Conservation (phyloP, 2,888 invertebrate species). For the Allygus modestus region DNA sequence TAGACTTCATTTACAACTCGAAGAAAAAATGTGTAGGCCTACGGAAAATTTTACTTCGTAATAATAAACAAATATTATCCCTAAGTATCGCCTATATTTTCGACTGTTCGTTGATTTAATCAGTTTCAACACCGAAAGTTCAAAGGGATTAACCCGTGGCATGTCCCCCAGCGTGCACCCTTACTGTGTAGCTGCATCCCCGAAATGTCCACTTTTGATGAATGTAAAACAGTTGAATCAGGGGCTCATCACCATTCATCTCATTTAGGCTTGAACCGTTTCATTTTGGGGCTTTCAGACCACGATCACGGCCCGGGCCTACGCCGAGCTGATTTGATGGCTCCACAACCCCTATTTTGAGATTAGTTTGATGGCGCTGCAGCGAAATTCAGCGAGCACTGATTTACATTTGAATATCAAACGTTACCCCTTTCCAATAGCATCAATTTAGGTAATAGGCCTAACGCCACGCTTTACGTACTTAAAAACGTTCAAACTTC, state of each 20-base stretch:
- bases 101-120: no score
- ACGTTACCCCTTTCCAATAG: constrained; percentile 34
- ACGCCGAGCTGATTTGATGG: constrained; percentile 22
- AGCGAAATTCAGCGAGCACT: constrained; percentile 25
- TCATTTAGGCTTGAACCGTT: constrained; percentile 28
- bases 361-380: constrained; percentile 42
- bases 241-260: constrained; percentile 31
- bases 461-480: no score
- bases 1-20: no score
- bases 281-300: constrained; percentile 39
- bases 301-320: not conserved
- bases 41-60: no score
- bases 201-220: not conserved
- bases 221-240: not conserved
- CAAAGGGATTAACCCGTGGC: no score
- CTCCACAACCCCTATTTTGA: constrained; percentile 3
- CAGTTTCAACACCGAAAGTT: no score
- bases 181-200: no score
- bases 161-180: no score
- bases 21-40: no score
- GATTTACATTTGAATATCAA: constrained; percentile 41
- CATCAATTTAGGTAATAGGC: constrained; percentile 17
- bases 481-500: no score
- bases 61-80: no score
- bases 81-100: no score